phyloP scores from a whole-genome alignment of 1,140 invertebrate species.

The Drosophila willistoni region DNA sequence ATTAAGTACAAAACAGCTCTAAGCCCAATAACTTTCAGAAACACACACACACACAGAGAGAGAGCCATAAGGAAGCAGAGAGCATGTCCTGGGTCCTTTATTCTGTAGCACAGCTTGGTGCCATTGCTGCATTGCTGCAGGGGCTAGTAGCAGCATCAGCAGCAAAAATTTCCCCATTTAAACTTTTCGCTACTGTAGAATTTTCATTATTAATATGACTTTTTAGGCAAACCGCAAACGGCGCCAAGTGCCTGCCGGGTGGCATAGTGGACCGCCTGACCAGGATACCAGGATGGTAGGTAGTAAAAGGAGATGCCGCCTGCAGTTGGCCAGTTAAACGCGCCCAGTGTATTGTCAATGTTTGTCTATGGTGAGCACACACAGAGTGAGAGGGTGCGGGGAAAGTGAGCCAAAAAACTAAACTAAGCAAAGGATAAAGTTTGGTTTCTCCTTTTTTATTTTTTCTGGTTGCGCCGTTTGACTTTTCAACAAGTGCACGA shows the following conservation, averaged over 20 bases:
- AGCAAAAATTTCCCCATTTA: constrained; percentile 74
- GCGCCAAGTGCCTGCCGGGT: constrained; percentile 45
- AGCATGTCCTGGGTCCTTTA: constrained; percentile 22
- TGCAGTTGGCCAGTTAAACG: constrained; percentile 72
- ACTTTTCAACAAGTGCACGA: constrained; percentile 74
- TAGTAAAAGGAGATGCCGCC: background rate
- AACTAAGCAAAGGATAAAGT: constrained; percentile 69
- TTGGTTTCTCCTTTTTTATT: constrained; percentile 18
- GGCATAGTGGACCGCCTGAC: constrained; percentile 11
- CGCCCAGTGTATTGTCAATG: constrained; percentile 75
- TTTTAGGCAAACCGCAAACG: constrained; percentile 74
- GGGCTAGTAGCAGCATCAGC: constrained; percentile 37
- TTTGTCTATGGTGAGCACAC: constrained; percentile 53
- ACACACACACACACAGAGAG: constrained; percentile 3
- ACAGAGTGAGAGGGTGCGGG: constrained; percentile 21
- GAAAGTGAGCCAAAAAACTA: background rate
- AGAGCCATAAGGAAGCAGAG: background rate
- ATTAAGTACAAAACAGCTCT: constrained; percentile 66
- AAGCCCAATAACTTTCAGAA: constrained; percentile 67
- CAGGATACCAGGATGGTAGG: background rate
- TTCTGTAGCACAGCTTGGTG: constrained; percentile 62
- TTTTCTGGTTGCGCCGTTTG: constrained; percentile 54
- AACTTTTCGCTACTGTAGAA: constrained; percentile 78
- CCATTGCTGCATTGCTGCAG: constrained; percentile 68
- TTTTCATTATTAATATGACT: constrained; percentile 81